These are phyloP conservation scores for Acropora tenuis DNA, from an alignment of 64 coral and sea anemone genomes.

Conservation along the genomic window DNA sequence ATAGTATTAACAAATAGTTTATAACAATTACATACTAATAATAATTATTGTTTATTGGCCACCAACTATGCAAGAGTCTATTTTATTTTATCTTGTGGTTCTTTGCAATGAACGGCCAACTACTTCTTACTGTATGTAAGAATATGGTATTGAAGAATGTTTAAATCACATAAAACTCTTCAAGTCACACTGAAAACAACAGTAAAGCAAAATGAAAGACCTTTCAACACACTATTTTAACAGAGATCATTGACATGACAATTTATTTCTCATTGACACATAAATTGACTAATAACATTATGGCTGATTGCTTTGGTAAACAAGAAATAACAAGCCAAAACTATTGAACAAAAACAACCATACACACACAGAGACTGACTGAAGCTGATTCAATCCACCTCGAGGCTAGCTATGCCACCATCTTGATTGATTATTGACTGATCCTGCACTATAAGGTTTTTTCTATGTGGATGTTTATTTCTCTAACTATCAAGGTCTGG, in stretches of 20 bases:
- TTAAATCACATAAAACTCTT: too few relatives aligned
- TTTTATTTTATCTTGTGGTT: too few relatives aligned
- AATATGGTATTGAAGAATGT: too few relatives aligned
- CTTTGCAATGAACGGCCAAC: too few relatives aligned
- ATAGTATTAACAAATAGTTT: too few relatives aligned
- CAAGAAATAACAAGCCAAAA: constrained; percentile 18
- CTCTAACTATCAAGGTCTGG: constrained; percentile 37
- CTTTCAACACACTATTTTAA: background rate
- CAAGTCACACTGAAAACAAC: too few relatives aligned
- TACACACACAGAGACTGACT: background rate
- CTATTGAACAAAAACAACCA: background rate
- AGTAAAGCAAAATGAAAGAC: too few relatives aligned
- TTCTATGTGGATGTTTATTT: constrained; percentile 2
- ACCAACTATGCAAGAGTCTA: too few relatives aligned
- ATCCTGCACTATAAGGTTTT: constrained; percentile 1
- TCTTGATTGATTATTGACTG: background rate
- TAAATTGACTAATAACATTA: background rate
- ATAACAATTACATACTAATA: too few relatives aligned
- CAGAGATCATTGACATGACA: constrained; percentile 1
- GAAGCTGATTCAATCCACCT: background rate
- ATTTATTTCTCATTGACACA: background rate
- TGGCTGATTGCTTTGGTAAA: background rate
- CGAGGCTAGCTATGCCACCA: background rate
- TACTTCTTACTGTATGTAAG: background rate
- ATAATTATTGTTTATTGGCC: too few relatives aligned